Conservation (phyloP, 2,113 vertebrate species). For the Stegostoma tigrinum region DNA sequence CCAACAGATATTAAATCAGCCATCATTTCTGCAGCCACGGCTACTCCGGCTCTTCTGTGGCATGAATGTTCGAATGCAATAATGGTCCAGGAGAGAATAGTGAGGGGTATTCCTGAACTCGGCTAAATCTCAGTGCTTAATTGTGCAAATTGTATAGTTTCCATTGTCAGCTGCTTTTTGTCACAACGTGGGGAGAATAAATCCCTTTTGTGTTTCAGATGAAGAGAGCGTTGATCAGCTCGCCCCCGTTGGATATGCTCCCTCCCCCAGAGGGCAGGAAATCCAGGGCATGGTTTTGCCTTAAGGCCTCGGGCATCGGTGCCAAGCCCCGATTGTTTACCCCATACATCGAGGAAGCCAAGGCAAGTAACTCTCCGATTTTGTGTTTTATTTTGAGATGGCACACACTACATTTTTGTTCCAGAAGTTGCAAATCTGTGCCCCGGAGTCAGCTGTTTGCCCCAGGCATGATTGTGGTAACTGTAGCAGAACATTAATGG, state of each 20-base stretch:
- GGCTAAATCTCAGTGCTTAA: neutral
- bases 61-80: neutral
- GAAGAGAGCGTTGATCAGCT: conserved; percentile 37
- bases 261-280: conserved; percentile 34
- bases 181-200: neutral
- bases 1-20: neutral
- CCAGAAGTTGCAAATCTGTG: neutral
- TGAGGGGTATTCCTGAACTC: neutral
- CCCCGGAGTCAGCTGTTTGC: neutral
- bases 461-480: neutral
- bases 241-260: conserved; percentile 33
- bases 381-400: neutral
- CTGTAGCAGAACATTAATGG: neutral
- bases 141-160: neutral
- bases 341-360: conserved; percentile 39
- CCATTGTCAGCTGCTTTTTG: neutral
- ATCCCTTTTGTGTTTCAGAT: conserved; percentile 13
- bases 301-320: conserved; percentile 7
- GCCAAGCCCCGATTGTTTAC: conserved; percentile 36
- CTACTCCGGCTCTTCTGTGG: neutral
- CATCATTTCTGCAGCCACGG: neutral
- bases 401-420: neutral
- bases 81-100: neutral
- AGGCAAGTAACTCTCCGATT: neutral
- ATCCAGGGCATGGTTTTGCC: conserved; percentile 36